Percentiles rank a stretch among this genome's conserved stretches.
phyloP scores from a whole-genome alignment of 2,113 vertebrate genomes.

The Conger conger region DNA sequence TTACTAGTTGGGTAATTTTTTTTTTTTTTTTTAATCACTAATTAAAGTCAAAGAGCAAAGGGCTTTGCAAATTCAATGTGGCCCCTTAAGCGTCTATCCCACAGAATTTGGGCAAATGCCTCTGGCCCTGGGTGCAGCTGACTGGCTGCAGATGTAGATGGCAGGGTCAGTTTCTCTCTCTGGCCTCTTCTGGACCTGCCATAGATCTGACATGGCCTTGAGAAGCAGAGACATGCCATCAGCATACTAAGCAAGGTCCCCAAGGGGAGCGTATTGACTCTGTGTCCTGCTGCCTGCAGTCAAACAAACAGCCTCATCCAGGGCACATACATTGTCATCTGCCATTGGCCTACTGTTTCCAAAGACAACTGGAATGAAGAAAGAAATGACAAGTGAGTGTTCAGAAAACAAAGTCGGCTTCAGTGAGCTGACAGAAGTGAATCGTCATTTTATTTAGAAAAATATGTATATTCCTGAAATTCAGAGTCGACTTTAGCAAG shows the following conservation, averaged over 20 bases:
- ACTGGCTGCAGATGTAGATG: not conserved
- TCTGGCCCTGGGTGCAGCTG: not conserved
- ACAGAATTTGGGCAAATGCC: not conserved
- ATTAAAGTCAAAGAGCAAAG: not conserved
- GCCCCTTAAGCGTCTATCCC: not conserved
- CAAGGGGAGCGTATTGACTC: conserved; percentile 14
- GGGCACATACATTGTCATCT: not conserved
- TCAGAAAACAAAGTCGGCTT: too few species aligned
- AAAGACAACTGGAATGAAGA: too few species aligned
- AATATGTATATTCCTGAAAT: too few species aligned
- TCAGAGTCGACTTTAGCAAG: too few species aligned
- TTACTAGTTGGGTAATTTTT: not conserved
- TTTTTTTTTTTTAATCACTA: not conserved
- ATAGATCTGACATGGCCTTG: conserved; percentile 7
- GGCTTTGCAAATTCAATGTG: not conserved
- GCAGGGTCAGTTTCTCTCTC: not conserved
- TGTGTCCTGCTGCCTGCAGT: conserved; percentile 17
- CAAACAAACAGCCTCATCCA: not conserved
- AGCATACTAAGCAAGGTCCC: conserved; percentile 19
- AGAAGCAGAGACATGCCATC: not conserved
- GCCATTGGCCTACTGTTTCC: too few species aligned
- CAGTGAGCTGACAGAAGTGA: too few species aligned
- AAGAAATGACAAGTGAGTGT: too few species aligned
- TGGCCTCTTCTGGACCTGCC: conserved; percentile 2
- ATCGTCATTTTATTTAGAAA: too few species aligned